Conservation (phyloP, 2,888 invertebrate genomes). For the Helobdella robusta region DNA sequence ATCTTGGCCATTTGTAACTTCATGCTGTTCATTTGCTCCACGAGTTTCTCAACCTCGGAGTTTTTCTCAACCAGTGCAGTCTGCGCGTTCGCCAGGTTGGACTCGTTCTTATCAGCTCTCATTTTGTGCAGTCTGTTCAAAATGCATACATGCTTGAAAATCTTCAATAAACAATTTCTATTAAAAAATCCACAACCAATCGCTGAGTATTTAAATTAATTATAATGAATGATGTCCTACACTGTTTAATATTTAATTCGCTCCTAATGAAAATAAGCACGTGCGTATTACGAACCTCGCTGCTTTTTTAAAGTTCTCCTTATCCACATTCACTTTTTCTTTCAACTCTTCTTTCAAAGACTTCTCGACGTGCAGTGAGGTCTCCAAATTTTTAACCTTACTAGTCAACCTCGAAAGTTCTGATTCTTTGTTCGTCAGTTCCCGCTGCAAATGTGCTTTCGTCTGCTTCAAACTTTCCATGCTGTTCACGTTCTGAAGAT, state of each 20-base stretch:
- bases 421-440: constrained; percentile 45
- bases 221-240: too few relatives aligned
- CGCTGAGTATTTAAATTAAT: too few relatives aligned
- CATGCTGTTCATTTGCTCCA: background rate
- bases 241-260: too few relatives aligned
- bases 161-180: too few relatives aligned
- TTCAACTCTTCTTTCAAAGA: background rate
- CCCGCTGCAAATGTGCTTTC: constrained; percentile 47
- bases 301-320: constrained; percentile 9
- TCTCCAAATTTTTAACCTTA: constrained; percentile 43
- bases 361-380: background rate
- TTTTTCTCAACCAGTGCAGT: background rate
- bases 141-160: too few relatives aligned
- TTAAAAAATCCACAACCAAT: too few relatives aligned
- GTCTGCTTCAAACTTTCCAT: constrained; percentile 41
- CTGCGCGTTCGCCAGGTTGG: background rate
- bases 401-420: constrained; percentile 49
- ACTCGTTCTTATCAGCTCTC: constrained; percentile 1
- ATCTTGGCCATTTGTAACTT: constrained; percentile 3
- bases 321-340: constrained; percentile 4
- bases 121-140: constrained; percentile 10
- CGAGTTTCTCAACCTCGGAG: background rate
- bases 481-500: background rate
- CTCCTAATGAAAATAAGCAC: too few relatives aligned
- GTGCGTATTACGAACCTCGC: too few relatives aligned